Evolutionary conservation across 37 sponge, comb jelly and placozoan genomes (phyloP).

Genomic region (Chondrosia reniformis): DNA sequence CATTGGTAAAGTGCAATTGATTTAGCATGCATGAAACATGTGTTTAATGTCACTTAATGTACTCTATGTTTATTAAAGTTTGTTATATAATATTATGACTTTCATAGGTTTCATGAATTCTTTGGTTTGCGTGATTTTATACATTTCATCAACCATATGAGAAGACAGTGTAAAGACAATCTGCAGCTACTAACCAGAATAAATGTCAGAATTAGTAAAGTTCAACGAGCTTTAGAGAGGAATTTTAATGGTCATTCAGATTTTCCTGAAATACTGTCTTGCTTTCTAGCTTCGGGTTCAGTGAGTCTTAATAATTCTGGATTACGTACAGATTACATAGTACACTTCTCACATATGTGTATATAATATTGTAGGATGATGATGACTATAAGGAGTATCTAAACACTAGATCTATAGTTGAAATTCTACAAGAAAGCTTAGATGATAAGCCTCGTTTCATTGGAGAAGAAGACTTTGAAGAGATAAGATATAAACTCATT

Average conservation of each 20-base stretch:
- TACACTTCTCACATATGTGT: no score
- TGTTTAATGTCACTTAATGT: no score
- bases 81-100: no score
- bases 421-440: constrained; percentile 56
- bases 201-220: constrained; percentile 33
- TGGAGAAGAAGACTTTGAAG: constrained; percentile 53
- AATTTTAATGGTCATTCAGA: constrained; percentile 75
- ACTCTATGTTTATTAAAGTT: no score
- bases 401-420: constrained; percentile 43
- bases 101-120: constrained; percentile 26
- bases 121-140: constrained; percentile 89
- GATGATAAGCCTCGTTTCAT: constrained; percentile 33
- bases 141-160: constrained; percentile 81
- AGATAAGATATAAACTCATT: constrained; percentile 78
- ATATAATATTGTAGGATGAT: no score
- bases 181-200: background rate
- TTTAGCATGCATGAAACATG: no score
- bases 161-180: constrained; percentile 31
- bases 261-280: constrained; percentile 31
- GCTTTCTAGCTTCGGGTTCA: no score
- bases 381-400: no score
- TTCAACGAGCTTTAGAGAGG: constrained; percentile 73
- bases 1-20: no score
- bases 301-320: no score
- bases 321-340: no score